Percentiles rank a stretch among this genome's conserved stretches.
These are phyloP conservation scores for Petroica traversi DNA, from an alignment of 2,113 vertebrate genomes.

Conservation along the genomic window DNA sequence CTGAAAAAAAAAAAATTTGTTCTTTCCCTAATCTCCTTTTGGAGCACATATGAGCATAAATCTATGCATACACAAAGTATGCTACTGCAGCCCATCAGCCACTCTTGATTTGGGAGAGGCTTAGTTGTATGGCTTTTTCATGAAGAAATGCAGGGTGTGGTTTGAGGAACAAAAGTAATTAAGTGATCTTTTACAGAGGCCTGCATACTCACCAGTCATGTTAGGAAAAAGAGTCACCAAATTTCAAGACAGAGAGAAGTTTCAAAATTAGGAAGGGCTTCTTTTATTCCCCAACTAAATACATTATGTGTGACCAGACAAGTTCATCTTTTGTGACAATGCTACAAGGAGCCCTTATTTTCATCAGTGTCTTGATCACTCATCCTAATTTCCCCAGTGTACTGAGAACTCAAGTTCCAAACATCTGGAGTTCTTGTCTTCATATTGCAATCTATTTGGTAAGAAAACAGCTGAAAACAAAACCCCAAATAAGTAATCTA, in stretches of 20 bases:
- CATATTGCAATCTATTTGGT: not conserved
- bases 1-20: not conserved
- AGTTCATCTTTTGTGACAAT: not conserved
- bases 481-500: not conserved
- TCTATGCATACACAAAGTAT: not conserved
- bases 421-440: conserved; percentile 15
- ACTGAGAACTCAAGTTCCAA: not conserved
- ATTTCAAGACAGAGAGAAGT: not conserved
- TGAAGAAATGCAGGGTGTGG: not conserved
- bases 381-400: not conserved
- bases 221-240: not conserved
- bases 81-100: not conserved
- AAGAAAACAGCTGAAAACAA: not conserved
- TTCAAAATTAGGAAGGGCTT: not conserved
- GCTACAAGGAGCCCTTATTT: not conserved
- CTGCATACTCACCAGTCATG: not conserved
- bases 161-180: not conserved
- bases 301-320: not conserved
- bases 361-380: conserved; percentile 10
- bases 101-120: not conserved
- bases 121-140: not conserved
- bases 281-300: not conserved
- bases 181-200: not conserved
- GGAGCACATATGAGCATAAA: not conserved
- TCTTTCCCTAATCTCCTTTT: not conserved